Base-by-base conservation (phyloP, 2,888 invertebrate genomes). In the Neocrepidodera transversa region DNA sequence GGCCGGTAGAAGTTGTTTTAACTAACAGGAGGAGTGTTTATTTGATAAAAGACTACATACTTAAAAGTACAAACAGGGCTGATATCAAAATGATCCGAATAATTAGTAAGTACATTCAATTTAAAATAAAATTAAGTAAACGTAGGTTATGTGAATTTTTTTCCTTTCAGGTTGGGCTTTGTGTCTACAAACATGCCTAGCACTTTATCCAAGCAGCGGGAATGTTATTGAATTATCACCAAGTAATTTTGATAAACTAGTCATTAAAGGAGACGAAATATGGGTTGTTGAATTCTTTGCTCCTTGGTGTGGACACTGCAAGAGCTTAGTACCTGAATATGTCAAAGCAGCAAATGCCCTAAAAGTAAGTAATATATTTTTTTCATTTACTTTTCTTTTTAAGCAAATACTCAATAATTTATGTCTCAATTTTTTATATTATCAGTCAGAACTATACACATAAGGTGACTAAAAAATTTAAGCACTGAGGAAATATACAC, bases 221-320 rank as follows among this genome's bases (percentile, higher is more conserved):
- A 90, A 89, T 75, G 95, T 97, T 13, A 83, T 96, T 8, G 91
- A 93, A 57, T 82, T 98, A 62, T 95, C 89, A n/a, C 86, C 91
- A 0, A 82, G 83, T 47, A 97, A 95, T 82, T 98, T 97, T 77
- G 89, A 97, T 71, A 86, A 83, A 67, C 81, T 90, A 69, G 97
- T 98, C 2, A 80, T 88, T 43, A 86, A 92, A 66, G 87, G 93
- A 65, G 91, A 97, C 78, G 87, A 90, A 68, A 82, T 98, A 17
- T 98, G 97, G 97, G 81, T 99, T 58, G 93, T 99, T 1, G 97
- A 99, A 76, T 97, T 95, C 80, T 97, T 86, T 79, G 97, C 98
- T 0, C 96, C 97, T 0, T 98, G 97, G 97, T 97, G 93, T 79
- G 94, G 93, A 8, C 93, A 93, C 75, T 93, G 98, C 80, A 89